These are phyloP conservation scores for Saturnia japonica DNA, from an alignment of 2,888 invertebrate species.

Conservation along the genomic window DNA sequence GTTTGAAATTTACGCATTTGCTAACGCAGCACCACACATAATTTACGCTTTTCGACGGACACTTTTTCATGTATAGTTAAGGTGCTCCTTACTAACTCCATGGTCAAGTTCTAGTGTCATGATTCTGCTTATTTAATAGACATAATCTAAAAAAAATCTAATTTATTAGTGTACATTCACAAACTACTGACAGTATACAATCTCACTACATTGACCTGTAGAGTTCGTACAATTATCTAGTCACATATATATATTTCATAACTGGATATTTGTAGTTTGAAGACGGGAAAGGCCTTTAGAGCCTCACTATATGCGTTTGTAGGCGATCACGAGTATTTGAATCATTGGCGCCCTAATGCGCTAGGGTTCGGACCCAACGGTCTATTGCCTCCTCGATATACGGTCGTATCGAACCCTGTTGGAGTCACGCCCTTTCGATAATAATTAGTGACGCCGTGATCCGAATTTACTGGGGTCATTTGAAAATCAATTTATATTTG, in stretches of 20 bases:
- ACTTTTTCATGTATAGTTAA: too few species aligned
- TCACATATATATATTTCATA: neutral
- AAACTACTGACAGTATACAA: too few species aligned
- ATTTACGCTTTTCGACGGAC: too few species aligned
- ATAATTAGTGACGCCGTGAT: slow-evolving; percentile 47
- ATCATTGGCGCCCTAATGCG: slow-evolving; percentile 37
- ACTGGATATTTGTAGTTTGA: neutral
- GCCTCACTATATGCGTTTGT: slow-evolving; percentile 10
- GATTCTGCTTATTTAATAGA: too few species aligned
- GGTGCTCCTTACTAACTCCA: too few species aligned
- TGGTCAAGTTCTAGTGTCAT: too few species aligned
- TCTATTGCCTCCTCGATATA: slow-evolving; percentile 71
- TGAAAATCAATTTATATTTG: slow-evolving; percentile 51
- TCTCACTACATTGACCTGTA: too few species aligned
- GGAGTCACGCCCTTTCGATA: slow-evolving; percentile 35
- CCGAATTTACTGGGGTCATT: slow-evolving; percentile 37
- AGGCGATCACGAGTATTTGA: slow-evolving; percentile 21
- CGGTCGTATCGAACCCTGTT: slow-evolving; percentile 40
- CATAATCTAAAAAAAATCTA: too few species aligned
- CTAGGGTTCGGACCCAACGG: slow-evolving; percentile 50
- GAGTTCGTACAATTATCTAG: too few species aligned
- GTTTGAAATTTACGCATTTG: too few species aligned
- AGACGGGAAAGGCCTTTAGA: neutral
- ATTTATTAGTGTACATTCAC: too few species aligned
- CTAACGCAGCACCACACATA: too few species aligned